phyloP scores from a whole-genome alignment of 2,113 vertebrate genomes.

The Urocynchramus pylzowi region DNA sequence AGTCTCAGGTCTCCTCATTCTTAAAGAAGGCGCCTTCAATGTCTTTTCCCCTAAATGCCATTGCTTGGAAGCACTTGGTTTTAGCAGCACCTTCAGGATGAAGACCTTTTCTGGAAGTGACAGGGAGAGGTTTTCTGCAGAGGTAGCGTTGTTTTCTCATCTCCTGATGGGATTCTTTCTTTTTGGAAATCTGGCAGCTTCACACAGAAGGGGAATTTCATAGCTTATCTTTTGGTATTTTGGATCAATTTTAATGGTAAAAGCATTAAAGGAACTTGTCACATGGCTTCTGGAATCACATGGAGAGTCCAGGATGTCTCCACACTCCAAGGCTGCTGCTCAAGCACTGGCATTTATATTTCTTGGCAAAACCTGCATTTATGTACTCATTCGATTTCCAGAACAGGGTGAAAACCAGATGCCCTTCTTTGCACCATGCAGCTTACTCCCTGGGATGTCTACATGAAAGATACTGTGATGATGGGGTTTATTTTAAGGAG shows the following conservation, averaged over 20 bases:
- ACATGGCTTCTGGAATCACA: constrained; percentile 14
- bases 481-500: constrained; percentile 54
- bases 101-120: constrained; percentile 13
- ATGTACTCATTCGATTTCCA: constrained; percentile 13
- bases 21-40: constrained; percentile 44
- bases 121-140: neutral
- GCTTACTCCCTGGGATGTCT: constrained; percentile 33
- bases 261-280: neutral
- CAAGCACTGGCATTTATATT: constrained; percentile 39
- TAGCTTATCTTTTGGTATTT: neutral
- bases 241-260: neutral
- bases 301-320: neutral
- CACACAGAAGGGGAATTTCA: neutral
- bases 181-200: constrained; percentile 39
- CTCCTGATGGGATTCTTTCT: neutral
- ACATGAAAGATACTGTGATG: constrained; percentile 43
- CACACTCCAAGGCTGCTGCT: neutral
- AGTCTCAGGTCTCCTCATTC: neutral
- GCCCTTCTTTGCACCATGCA: constrained; percentile 28
- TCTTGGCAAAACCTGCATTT: constrained; percentile 8
- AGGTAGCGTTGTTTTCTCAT: neutral
- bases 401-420: constrained; percentile 57
- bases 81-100: constrained; percentile 59
- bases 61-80: constrained; percentile 16
- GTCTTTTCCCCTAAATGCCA: neutral